phyloP scores from a whole-genome alignment of 2,113 vertebrate genomes.

The Ceratotherium simum region DNA sequence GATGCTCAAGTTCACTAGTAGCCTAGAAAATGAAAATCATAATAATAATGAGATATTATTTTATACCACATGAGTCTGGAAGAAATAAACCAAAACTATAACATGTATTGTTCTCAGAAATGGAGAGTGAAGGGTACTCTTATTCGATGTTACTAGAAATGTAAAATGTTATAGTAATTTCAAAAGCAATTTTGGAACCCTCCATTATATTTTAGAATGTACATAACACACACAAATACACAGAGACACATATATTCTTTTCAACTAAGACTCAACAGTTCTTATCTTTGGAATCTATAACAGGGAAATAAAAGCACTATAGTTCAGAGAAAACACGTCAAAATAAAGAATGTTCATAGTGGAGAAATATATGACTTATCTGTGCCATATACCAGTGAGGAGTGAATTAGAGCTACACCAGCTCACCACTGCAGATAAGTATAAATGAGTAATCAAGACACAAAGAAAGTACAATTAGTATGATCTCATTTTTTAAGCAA shows the following conservation, averaged over 20 bases:
- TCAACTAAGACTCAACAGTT: not conserved
- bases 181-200: not conserved
- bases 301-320: not conserved
- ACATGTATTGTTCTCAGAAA: not conserved
- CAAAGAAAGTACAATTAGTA: not conserved
- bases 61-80: not conserved
- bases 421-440: not conserved
- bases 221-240: not conserved
- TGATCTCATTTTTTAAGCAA: not conserved
- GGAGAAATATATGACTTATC: not conserved
- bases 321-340: not conserved
- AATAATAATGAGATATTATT: not conserved
- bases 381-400: not conserved
- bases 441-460: not conserved
- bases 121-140: not conserved
- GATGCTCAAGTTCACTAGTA: not conserved
- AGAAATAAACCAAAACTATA: constrained; percentile 15
- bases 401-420: not conserved
- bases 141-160: not conserved
- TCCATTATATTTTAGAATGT: not conserved
- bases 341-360: not conserved
- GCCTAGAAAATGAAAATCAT: not conserved
- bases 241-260: not conserved
- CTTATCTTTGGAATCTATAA: not conserved
- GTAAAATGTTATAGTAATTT: not conserved